Evolutionary conservation across 1,140 invertebrate species (phyloP), one percentile per base, ranked within the genome.

Genomic region (Lutraria rhynchaena): DNA sequence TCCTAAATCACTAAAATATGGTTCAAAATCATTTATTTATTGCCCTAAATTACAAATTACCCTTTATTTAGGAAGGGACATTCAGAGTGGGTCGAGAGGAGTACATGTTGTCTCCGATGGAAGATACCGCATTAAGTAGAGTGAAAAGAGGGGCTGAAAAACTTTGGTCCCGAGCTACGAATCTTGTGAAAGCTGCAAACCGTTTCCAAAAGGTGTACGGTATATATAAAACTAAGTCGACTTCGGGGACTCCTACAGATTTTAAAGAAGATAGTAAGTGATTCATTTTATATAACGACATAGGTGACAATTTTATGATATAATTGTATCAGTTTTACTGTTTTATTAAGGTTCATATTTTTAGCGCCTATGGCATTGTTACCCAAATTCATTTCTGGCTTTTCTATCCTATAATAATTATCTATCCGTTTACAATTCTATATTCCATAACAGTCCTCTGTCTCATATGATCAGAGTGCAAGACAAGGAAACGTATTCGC

Each of bases 21-120:
- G n/a, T 49, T 13, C n/a, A 13, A 13, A 13, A n/a, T 13, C 46
- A 49, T 49, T 13, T 13, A 13, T 13, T 49, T 13, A 49, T 49
- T 49, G 46, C n/a, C 46, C 46, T 13, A 13, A 13, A 11, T 11
- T n/a, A 49, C 46, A n/a, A 55, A 5, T 4, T 55, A 55, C 27
- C 27, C 3, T 46, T 67, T 35, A 37, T 61, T 3, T 35, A 80
- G 76, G 76, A 80, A 58, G 76, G 76, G 17, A 80, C 76, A 22
- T 80, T 80, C 49, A 2, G 76, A 5, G 19, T 53, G 1, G 65
- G 76, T 1, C 60, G n/a, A 2, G 61, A 80, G 37, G 53, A 80
- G 31, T 80, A 55, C 37, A 29, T 63, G 29, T 69, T 80, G 65
- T 67, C 60, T 2, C 49, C 60, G 0, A 58, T 70, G 65, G 63